Evolutionary conservation across 53 echinoderm and acorn worm genomes (phyloP), one percentile per base, ranked within the genome.

Genomic region (Pentamera pediparva): DNA sequence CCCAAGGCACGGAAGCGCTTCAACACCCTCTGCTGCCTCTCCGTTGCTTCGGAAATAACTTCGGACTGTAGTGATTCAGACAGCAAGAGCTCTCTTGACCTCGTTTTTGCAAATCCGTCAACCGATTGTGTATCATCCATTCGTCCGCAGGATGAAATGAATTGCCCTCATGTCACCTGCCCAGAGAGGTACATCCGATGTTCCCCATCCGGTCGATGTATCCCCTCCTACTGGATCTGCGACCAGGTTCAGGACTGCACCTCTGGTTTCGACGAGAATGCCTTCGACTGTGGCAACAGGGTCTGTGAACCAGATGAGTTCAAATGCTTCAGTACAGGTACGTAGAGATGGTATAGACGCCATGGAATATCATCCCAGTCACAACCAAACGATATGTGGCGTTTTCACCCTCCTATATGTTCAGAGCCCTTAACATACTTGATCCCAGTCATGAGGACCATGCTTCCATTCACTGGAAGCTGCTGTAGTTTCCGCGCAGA

Each of bases 71-170:
- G n/a, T n/a, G n/a, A n/a, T n/a, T n/a, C n/a, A n/a, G n/a, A n/a
- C n/a, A n/a, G n/a, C n/a, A n/a, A n/a, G n/a, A n/a, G n/a, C n/a
- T n/a, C n/a, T n/a, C n/a, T n/a, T n/a, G n/a, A n/a, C n/a, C n/a
- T n/a, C n/a, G n/a, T n/a, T n/a, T n/a, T n/a, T n/a, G n/a, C n/a
- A n/a, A n/a, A n/a, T n/a, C n/a, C n/a, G n/a, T n/a, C n/a, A n/a
- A n/a, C n/a, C n/a, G n/a, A n/a, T n/a, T n/a, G n/a, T n/a, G n/a
- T n/a, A n/a, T n/a, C n/a, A n/a, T n/a, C n/a, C n/a, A n/a, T n/a
- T n/a, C n/a, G n/a, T n/a, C n/a, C n/a, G n/a, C 62, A 83, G 47
- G 87, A 87, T 25, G 87, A 87, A 39, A 43, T 19, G 7, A 74
- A 55, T 4, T 87, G 83, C 28, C 43, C 45, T 2, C 37, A 26